Base-by-base conservation (phyloP, 2,113 vertebrate genomes). In the Collichthys lucidus region DNA sequence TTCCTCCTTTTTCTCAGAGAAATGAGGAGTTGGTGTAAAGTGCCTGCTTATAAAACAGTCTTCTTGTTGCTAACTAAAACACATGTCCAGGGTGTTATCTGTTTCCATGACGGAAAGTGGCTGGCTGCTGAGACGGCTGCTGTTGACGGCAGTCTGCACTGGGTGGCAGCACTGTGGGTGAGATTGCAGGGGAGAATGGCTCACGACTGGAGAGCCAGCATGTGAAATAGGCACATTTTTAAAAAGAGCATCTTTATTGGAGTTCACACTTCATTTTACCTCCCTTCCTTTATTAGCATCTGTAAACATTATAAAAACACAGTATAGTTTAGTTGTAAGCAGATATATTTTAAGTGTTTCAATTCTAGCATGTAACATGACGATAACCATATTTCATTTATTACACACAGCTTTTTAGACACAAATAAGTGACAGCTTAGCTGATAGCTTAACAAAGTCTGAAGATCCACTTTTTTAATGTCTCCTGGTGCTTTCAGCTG, bases 151-250 rank as follows among this genome's bases (percentile, higher is more conserved):
- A 22, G 74, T 63, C 84, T 92, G 95, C 97, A 96, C 96, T 94
- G 96, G 97, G 96, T 95, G 97, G 97, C 96, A 97, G 96, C 95
- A 96, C 94, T 90, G 94, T 86, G 93, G 88, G 77, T 22, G 31
- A 71, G 57, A 85, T 62, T 3, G 60, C 29, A 82, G 4, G 19
- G 50, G 15, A 57, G 62, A 53, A 0, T 5, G 3, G 19, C 40
- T 31, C 42, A 22, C 56, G 11, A 9, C 26, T 35, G 44, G 11
- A n/a, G 49, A 35, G 50, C 0, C 62, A 12, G 53, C 68, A 20
- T 46, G 20, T 31, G 1, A n/a, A 64, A 62, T 1, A 14, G 5
- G 29, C 26, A 40, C 12, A 40, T 49, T 61, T 55, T 19, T 3
- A 20, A 15, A 24, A 11, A 15, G n/a, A 5, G 61, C 15, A 8